Evolutionary conservation across 1,140 invertebrate species (phyloP).

Genomic region (Drosophila tsacasi): DNA sequence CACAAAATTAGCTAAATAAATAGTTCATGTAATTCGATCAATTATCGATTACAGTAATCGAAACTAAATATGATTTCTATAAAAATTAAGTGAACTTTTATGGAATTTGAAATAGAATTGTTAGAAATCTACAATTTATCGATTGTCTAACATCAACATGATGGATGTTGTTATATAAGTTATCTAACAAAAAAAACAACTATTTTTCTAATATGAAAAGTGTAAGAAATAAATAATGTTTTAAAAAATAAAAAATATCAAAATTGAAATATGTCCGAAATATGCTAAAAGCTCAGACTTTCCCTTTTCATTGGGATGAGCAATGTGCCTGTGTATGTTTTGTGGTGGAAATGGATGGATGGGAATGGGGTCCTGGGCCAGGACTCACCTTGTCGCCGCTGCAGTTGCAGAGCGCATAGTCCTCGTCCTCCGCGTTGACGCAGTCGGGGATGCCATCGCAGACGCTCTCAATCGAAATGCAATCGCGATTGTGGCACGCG

Average conservation of each 20-base stretch:
- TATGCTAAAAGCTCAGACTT: slow-evolving; percentile 11
- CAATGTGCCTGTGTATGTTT: not conserved
- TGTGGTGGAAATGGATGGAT: not conserved
- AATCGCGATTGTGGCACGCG: slow-evolving; percentile 86
- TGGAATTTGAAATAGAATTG: not conserved
- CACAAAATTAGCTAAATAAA: not conserved
- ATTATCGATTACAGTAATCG: not conserved
- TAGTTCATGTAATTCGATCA: not conserved
- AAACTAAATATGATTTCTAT: not conserved
- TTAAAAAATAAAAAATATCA: not conserved
- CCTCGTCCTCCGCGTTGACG: slow-evolving; percentile 92
- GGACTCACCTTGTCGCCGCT: slow-evolving; percentile 84
- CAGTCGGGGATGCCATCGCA: slow-evolving; percentile 95
- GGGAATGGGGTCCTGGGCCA: slow-evolving; percentile 13
- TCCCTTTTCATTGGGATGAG: not conserved
- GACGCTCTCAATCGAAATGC: slow-evolving; percentile 86
- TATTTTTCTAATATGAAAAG: not conserved
- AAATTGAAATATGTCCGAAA: not conserved
- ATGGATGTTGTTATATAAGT: not conserved
- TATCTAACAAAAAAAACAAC: not conserved
- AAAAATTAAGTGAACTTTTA: not conserved
- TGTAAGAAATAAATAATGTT: not conserved
- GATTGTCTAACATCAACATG: too few relatives aligned
- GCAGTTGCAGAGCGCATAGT: slow-evolving; percentile 83
- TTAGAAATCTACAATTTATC: not conserved